Evolutionary conservation across 2,797 vertebrate species (phyloP), one percentile per base, ranked within the genome.

Genomic region (Potorous gilbertii): DNA sequence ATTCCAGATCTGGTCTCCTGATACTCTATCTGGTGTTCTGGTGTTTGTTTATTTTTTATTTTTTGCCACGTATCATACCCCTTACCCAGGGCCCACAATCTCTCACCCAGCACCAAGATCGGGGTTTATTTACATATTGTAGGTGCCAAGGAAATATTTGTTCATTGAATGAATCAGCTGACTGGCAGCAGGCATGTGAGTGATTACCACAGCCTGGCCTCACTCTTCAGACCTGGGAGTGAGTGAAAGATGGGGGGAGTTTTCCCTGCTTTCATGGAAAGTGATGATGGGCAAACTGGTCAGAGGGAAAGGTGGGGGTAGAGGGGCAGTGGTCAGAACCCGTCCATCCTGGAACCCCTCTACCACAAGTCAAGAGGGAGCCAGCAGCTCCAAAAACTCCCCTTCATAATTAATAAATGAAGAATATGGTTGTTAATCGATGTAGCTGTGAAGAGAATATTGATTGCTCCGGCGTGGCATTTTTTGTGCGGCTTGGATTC

Each of bases 351-450:
- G 74, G 40, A 87, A 87, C 74, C 2, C 28, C 97, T 95, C 11
- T 94, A 95, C 96, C 97, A 91, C 91, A 40, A 96, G 13, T 5
- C 91, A 16, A 95, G 98, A 98, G 97, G 97, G 98, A 98, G 97
- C 97, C 96, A 93, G 98, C 95, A 94, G 97, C 96, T 97, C 98
- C 97, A 98, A 98, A 98, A 98, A 98, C 98, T 98, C 98, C 98
- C 98, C 98, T 98, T 99, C 98, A 99, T 99, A 99, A 99, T 99
- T 99, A 99, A 99, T 99, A 99, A 98, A 99, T 99, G 98, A 98
- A 98, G 98, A 98, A 98, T 99, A 99, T 98, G 98, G 98, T 98
- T 99, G 98, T 99, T 99, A 98, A 99, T 99, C 98, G 98, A 98
- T 98, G 98, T 97, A 98, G 97, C 98, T 98, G 98, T 98, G 98